Evolutionary conservation across 2,888 invertebrate genomes (phyloP).

Genomic region (Apoderus coryli): DNA sequence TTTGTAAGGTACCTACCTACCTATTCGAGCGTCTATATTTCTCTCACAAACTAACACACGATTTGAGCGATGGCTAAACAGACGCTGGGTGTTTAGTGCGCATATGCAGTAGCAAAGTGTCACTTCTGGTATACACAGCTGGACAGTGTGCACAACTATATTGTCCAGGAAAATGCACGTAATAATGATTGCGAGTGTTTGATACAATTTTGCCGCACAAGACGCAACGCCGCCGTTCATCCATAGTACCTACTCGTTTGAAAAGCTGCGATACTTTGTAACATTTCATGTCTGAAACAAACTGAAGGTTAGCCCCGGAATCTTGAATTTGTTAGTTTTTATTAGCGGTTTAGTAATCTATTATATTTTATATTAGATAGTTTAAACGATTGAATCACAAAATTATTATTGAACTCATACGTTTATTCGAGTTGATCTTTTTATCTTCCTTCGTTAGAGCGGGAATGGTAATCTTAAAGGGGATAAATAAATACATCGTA

Average conservation of each 20-base stretch:
- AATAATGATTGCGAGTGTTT: conserved; percentile 46
- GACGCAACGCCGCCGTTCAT: conserved; percentile 42
- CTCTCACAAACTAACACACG: too few species aligned
- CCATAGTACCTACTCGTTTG: conserved; percentile 41
- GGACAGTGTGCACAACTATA: conserved; percentile 43
- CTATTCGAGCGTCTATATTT: too few species aligned
- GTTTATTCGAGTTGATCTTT: too few species aligned
- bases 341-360: too few species aligned
- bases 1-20: too few species aligned
- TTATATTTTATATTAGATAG: too few species aligned
- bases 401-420: too few species aligned
- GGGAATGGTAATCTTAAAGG: too few species aligned
- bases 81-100: conserved; percentile 39
- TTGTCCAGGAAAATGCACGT: conserved; percentile 45
- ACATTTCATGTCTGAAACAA: conserved; percentile 41
- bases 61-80: conserved; percentile 26
- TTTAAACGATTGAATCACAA: too few species aligned
- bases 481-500: too few species aligned
- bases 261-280: conserved; percentile 42
- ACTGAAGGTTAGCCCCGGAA: not conserved
- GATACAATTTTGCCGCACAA: conserved; percentile 46
- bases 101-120: conserved; percentile 42
- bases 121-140: conserved; percentile 43
- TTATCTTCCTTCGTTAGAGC: too few species aligned
- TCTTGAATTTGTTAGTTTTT: too few species aligned